Evolutionary conservation across 2,797 vertebrate species (phyloP).

Genomic region (Fistularia commersonii): DNA sequence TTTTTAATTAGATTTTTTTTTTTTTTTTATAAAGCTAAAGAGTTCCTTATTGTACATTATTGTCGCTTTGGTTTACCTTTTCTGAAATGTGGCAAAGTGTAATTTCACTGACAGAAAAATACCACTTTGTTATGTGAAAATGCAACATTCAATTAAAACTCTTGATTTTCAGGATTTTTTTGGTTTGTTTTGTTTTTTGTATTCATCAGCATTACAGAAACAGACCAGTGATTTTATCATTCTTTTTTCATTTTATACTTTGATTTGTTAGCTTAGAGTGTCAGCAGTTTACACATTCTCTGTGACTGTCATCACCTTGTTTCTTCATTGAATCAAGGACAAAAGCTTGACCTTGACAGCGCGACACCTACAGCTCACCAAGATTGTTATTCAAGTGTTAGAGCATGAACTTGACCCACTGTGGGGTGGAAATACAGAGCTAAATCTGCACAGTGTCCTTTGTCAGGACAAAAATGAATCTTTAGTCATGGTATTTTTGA

Average conservation of each 20-base stretch:
- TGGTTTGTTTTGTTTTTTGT: too few relatives aligned
- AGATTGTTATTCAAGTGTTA: conserved; percentile 19
- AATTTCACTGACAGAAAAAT: too few relatives aligned
- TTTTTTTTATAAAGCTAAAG: too few relatives aligned
- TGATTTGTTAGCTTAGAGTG: neutral
- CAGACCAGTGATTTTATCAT: too few relatives aligned
- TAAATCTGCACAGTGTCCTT: neutral
- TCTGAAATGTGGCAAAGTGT: too few relatives aligned
- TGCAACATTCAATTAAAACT: too few relatives aligned
- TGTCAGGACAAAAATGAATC: neutral
- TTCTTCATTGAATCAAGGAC: conserved; percentile 26
- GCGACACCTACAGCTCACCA: conserved; percentile 21
- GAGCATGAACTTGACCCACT: conserved; percentile 33
- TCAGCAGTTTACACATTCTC: conserved; percentile 2
- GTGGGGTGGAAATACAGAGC: conserved; percentile 7
- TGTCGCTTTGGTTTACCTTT: too few relatives aligned
- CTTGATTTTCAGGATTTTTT: too few relatives aligned
- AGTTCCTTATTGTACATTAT: too few relatives aligned
- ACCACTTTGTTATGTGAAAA: too few relatives aligned
- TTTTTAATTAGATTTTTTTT: too few relatives aligned
- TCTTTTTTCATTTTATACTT: neutral
- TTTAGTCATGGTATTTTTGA: neutral
- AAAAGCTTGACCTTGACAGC: conserved; percentile 29
- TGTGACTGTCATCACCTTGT: conserved; percentile 13
- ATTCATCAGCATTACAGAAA: too few relatives aligned